phyloP scores from a whole-genome alignment of 2,113 vertebrate species.

The Spea bombifrons region DNA sequence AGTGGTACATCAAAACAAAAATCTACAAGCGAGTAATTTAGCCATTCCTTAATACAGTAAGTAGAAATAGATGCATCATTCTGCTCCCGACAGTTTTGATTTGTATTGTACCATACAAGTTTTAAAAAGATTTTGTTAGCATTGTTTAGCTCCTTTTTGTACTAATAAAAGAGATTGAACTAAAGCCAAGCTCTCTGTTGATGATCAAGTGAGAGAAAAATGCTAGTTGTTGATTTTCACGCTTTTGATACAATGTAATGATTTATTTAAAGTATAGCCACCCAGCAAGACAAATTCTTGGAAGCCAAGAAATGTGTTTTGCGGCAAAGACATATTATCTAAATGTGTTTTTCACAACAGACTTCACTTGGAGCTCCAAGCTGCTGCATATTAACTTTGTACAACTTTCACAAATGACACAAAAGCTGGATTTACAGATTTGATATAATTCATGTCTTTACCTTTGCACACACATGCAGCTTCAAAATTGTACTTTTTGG shows the following conservation, averaged over 20 bases:
- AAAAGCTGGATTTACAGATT: slow-evolving; percentile 38
- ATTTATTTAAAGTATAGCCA: slow-evolving; percentile 61
- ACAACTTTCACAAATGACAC: slow-evolving; percentile 13
- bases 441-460: slow-evolving; percentile 26
- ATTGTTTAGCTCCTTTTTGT: slow-evolving; percentile 60
- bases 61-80: slow-evolving; percentile 67
- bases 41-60: slow-evolving; percentile 71
- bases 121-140: slow-evolving; percentile 65
- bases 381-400: slow-evolving; percentile 44
- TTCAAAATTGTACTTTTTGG: slow-evolving; percentile 32
- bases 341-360: slow-evolving; percentile 50
- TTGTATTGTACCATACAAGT: slow-evolving; percentile 61
- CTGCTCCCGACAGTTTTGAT: slow-evolving; percentile 69
- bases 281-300: slow-evolving; percentile 45
- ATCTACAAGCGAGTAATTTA: slow-evolving; percentile 69
- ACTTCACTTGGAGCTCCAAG: slow-evolving; percentile 44
- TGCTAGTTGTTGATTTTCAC: slow-evolving; percentile 59
- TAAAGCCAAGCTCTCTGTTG: slow-evolving; percentile 56
- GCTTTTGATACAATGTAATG: slow-evolving; percentile 59
- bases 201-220: slow-evolving; percentile 54
- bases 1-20: slow-evolving; percentile 60
- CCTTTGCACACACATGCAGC: slow-evolving; percentile 2
- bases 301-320: slow-evolving; percentile 58
- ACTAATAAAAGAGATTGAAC: slow-evolving; percentile 59
- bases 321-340: slow-evolving; percentile 43